These are phyloP conservation scores for Hyla sarda DNA, from an alignment of 2,113 vertebrate species.

Conservation along the genomic window DNA sequence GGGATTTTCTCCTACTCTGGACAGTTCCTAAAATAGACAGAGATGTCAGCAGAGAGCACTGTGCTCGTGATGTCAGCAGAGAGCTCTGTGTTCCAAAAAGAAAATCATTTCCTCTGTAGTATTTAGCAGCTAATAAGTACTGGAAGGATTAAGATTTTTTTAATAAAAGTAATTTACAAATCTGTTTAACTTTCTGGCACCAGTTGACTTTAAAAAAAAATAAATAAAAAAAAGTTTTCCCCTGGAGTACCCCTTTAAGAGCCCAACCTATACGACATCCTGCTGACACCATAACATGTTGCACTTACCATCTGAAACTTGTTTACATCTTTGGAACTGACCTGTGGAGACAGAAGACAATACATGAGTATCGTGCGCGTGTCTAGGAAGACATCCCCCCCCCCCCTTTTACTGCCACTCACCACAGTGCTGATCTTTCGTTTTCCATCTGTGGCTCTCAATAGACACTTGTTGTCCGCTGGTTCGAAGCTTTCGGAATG, in stretches of 20 bases:
- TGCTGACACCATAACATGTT: background rate
- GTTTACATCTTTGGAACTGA: constrained; percentile 98
- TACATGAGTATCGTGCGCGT: background rate
- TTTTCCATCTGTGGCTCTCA: constrained; percentile 96
- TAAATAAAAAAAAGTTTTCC: too few relatives aligned
- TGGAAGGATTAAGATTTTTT: too few relatives aligned
- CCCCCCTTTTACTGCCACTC: constrained; percentile 63
- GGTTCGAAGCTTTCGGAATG: constrained; percentile 86
- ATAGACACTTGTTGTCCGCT: constrained; percentile 94
- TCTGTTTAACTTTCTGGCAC: too few relatives aligned
- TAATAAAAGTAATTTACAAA: too few relatives aligned
- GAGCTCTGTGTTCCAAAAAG: too few relatives aligned
- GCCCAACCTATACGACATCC: background rate
- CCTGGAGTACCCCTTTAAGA: background rate
- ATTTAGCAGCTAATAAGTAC: too few relatives aligned
- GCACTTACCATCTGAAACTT: constrained; percentile 98
- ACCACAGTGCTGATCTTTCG: constrained; percentile 98
- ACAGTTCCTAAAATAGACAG: too few relatives aligned
- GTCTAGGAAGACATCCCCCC: background rate
- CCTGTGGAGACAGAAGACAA: constrained; percentile 71
- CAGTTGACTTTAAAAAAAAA: too few relatives aligned
- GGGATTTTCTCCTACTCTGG: too few relatives aligned
- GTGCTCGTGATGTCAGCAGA: too few relatives aligned
- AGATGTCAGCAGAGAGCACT: too few relatives aligned
- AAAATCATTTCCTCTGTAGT: too few relatives aligned